Evolutionary conservation across 2,113 vertebrate species (phyloP), one percentile per base, ranked within the genome.

Genomic region (Pterocles orientalis): DNA sequence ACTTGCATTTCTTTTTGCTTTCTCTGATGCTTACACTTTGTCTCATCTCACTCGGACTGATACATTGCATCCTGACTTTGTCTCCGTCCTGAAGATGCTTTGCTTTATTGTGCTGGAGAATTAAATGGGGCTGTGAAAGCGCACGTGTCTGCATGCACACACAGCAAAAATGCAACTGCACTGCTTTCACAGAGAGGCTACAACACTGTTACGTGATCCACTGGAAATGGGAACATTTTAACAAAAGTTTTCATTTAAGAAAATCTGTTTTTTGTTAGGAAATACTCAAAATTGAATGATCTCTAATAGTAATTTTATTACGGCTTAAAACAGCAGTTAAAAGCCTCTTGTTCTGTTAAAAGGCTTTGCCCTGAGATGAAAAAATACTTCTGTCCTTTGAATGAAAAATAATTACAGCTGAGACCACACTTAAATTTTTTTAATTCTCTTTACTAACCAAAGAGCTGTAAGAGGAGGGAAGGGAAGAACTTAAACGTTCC

Each of bases 61-160:
- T 19, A 45, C 7, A 2, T 0, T 29, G 34, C 43, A 43, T 9
- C 34, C 70, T 43, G 82, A 19, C 31, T 66, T n/a, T 41, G 31
- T 16, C 7, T 39, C 14, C n/a, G n/a, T 56, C n/a, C 43, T 41
- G 60, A 12, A 13, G 73, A 19, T 23, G 60, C 2, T 1, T 9
- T 54, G n/a, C 5, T 64, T 53, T 48, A 2, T 11, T 8, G 16
- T 48, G 56, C 28, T 62, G 61, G n/a, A 86, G 33, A 54, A 50
- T 31, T 2, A 62, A 62, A 57, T 1, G 19, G 31, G 48, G 54
- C 18, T 33, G 43, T 2, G 36, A 2, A 71, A 56, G 53, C 4
- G 19, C 41, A 29, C 0, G 2, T 28, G 39, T 45, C 58, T 50
- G 31, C 10, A 3, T 5, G 61, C 58, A 73, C 2, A 7, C 43